A percentile compares a stretch with the other conserved stretches of the same genome.
Conservation (phyloP, 2,888 invertebrate genomes). For the Gonocerus acuteangulatus region DNA sequence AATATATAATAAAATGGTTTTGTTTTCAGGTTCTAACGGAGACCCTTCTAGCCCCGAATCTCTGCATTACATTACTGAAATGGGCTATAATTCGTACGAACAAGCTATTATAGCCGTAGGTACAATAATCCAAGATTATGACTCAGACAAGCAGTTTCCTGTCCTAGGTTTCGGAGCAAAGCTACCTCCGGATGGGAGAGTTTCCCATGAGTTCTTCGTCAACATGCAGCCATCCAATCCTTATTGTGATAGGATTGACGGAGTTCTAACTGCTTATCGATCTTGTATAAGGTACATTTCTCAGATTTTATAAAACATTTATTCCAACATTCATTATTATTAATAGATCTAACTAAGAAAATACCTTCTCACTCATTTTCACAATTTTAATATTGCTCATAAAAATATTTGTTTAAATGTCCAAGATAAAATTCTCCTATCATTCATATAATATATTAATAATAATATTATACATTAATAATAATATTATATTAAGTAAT, state of each 20-base stretch:
- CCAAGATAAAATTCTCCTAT: too few species aligned
- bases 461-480: too few species aligned
- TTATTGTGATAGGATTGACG: conserved; percentile 46
- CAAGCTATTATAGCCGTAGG: conserved; percentile 45
- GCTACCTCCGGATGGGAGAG: conserved; percentile 44
- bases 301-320: too few species aligned
- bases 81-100: conserved; percentile 44
- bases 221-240: conserved; percentile 50
- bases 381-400: too few species aligned
- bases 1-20: not conserved
- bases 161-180: conserved; percentile 46
- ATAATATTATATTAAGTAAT: too few species aligned
- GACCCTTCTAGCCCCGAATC: conserved; percentile 43
- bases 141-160: conserved; percentile 48
- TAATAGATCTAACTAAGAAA: too few species aligned
- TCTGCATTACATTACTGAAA: conserved; percentile 45
- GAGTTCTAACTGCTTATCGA: conserved; percentile 49
- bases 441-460: too few species aligned
- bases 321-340: too few species aligned
- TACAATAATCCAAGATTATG: conserved; percentile 47
- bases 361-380: too few species aligned
- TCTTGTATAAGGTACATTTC: conserved; percentile 44
- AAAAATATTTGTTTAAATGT: too few species aligned
- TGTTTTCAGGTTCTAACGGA: conserved; percentile 44
- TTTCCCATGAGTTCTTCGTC: conserved; percentile 46